A percentile compares a stretch with the other conserved stretches of the same genome.
Evolutionary conservation across 2,113 vertebrate species (phyloP).

Genomic region (Pteronura brasiliensis): DNA sequence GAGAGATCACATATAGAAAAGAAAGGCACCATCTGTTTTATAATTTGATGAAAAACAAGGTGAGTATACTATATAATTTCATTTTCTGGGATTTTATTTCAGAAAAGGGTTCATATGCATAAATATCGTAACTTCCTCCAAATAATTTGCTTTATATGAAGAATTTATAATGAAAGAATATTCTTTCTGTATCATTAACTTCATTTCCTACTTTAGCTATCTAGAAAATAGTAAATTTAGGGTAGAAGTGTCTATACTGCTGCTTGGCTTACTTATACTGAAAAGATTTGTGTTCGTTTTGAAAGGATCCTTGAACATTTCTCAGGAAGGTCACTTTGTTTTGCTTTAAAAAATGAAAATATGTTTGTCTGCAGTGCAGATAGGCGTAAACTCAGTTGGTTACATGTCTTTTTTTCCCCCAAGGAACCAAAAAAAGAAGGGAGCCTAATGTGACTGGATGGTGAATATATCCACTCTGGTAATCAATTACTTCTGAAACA

Average conservation of each 20-base stretch:
- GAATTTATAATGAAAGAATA: neutral
- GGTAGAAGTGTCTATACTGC: neutral
- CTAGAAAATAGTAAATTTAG: constrained; percentile 46
- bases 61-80: constrained; percentile 39
- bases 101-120: neutral
- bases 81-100: constrained; percentile 25
- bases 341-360: constrained; percentile 42
- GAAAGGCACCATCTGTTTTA: constrained; percentile 33
- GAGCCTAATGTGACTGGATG: constrained; percentile 29
- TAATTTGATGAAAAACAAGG: constrained; percentile 48
- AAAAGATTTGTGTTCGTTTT: constrained; percentile 32
- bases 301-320: constrained; percentile 65
- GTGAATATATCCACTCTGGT: constrained; percentile 49
- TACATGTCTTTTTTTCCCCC: neutral
- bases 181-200: neutral
- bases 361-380: constrained; percentile 75
- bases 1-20: constrained; percentile 54
- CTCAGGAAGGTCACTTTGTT: constrained; percentile 68
- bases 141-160: constrained; percentile 22
- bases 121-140: neutral
- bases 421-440: constrained; percentile 15
- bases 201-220: constrained; percentile 37
- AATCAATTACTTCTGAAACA: constrained; percentile 58
- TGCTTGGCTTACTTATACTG: constrained; percentile 21
- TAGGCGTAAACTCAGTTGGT: constrained; percentile 65